Conservation (phyloP, 2,888 invertebrate genomes). For the Muschampia staudingeri region DNA sequence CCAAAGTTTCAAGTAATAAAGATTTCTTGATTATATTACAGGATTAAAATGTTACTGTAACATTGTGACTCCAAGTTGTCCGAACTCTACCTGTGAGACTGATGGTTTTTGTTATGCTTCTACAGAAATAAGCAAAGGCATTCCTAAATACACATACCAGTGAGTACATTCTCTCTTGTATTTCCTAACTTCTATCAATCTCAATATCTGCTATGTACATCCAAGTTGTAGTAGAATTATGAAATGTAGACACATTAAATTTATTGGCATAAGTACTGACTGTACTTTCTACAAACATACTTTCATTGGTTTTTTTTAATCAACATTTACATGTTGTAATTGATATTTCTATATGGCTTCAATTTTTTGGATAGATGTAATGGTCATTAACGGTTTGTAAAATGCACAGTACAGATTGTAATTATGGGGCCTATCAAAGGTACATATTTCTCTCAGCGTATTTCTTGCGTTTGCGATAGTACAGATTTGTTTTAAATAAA, state of each 20-base stretch:
- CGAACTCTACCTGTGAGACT: slow-evolving; percentile 96
- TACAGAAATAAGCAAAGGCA: slow-evolving; percentile 92
- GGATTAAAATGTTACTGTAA: slow-evolving; percentile 97
- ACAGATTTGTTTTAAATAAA: slow-evolving; percentile 52
- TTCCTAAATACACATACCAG: slow-evolving; percentile 94
- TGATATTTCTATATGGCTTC: slow-evolving; percentile 7
- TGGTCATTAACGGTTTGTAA: slow-evolving; percentile 57
- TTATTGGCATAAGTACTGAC: slow-evolving; percentile 26
- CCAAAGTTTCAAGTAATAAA: not conserved
- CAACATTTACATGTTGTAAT: not conserved
- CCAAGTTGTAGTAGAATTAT: not conserved
- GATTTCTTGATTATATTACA: slow-evolving; percentile 73
- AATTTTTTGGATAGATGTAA: not conserved
- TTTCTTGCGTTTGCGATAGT: slow-evolving; percentile 32
- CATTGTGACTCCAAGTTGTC: slow-evolving; percentile 94
- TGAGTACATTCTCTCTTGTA: slow-evolving; percentile 78
- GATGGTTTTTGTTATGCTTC: slow-evolving; percentile 98
- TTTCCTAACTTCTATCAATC: not conserved
- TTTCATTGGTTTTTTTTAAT: not conserved
- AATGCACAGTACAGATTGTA: slow-evolving; percentile 61
- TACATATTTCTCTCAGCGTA: slow-evolving; percentile 60
- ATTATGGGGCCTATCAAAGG: slow-evolving; percentile 51
- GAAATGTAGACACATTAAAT: slow-evolving; percentile 13
- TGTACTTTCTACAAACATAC: slow-evolving; percentile 49
- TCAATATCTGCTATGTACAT: not conserved